Evolutionary conservation across 2,888 invertebrate genomes (phyloP).

Genomic region (Agapostemon virescens): DNA sequence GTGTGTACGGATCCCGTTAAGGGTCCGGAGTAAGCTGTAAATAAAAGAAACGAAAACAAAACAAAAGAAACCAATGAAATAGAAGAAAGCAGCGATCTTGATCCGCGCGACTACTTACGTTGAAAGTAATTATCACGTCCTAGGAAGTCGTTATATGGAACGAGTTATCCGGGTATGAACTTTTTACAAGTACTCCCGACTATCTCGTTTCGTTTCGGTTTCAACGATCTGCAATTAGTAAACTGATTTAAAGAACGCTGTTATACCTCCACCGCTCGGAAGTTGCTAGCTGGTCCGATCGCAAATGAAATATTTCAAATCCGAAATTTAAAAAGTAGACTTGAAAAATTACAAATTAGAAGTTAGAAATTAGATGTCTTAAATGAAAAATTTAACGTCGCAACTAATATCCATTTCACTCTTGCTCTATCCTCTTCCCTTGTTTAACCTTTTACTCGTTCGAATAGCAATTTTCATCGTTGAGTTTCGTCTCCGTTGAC

Average conservation of each 20-base stretch:
- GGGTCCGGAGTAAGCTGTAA: constrained; percentile 44
- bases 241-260: constrained; percentile 49
- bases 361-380: not conserved
- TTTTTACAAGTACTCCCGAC: constrained; percentile 65
- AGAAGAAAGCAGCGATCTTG: constrained; percentile 47
- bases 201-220: constrained; percentile 63
- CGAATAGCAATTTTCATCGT: not conserved
- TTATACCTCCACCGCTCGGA: constrained; percentile 20
- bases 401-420: constrained; percentile 4
- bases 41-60: constrained; percentile 15
- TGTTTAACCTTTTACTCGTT: not conserved
- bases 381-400: constrained; percentile 7
- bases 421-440: not conserved
- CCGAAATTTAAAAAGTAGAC: not conserved
- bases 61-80: constrained; percentile 16
- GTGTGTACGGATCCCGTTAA: constrained; percentile 47
- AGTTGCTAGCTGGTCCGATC: constrained; percentile 37
- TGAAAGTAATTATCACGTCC: constrained; percentile 65
- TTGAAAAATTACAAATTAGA: not conserved
- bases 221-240: constrained; percentile 61
- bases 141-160: constrained; percentile 63
- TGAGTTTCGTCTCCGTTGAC: not conserved
- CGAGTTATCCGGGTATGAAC: constrained; percentile 61
- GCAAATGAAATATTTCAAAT: not conserved
- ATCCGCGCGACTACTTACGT: constrained; percentile 57